Conservation (phyloP, 2,797 vertebrate genomes). For the Lepus townsendii region DNA sequence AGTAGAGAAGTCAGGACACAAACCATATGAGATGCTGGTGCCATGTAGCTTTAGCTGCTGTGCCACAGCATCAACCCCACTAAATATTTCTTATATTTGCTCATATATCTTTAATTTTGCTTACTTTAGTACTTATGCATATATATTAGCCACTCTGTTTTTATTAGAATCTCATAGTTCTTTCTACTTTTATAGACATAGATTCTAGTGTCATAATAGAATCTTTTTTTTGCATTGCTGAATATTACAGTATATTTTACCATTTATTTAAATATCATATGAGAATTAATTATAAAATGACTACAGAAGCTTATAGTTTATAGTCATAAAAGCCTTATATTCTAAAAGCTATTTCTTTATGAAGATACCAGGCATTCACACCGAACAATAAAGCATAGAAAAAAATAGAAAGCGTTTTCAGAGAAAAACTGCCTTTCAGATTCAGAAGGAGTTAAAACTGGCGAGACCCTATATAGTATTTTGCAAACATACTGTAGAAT, state of each 20-base stretch:
- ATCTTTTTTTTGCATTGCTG: background rate
- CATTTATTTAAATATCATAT: background rate
- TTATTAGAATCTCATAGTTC: background rate
- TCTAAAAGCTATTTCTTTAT: constrained; percentile 32
- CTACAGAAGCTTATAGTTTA: background rate
- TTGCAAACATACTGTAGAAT: background rate
- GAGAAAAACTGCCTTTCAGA: background rate
- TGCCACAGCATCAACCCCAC: background rate
- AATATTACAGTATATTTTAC: background rate
- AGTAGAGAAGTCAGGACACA: too few relatives aligned
- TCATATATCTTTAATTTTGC: background rate
- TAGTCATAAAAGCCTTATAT: constrained; percentile 18
- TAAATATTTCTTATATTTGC: background rate
- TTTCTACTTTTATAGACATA: background rate
- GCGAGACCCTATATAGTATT: background rate
- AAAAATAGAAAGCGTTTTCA: background rate
- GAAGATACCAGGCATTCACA: background rate
- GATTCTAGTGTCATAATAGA: background rate
- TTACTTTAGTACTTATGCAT: background rate
- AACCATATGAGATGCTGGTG: too few relatives aligned
- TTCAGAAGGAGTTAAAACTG: background rate
- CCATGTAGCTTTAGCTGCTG: too few relatives aligned
- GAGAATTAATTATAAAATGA: constrained; percentile 53
- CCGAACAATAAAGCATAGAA: constrained; percentile 1
- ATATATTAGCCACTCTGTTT: background rate